Conservation (phyloP, 2,797 vertebrate species). For the Halcyon leucocephala region DNA sequence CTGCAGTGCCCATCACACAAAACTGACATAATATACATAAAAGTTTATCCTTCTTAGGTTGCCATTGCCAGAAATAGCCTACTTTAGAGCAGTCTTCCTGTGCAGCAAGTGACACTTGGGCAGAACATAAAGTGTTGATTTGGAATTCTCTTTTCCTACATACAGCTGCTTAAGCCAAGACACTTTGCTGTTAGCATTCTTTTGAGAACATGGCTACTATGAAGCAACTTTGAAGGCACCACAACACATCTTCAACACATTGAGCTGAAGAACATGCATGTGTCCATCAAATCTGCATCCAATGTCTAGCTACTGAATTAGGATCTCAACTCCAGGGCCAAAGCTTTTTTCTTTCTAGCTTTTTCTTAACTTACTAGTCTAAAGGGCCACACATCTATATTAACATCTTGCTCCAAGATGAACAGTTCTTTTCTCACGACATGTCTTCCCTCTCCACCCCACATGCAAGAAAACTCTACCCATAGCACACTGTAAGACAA, state of each 20-base stretch:
- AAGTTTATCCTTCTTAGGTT: neutral
- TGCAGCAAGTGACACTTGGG: neutral
- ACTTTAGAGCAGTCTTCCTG: rapidly evolving
- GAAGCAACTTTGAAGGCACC: neutral
- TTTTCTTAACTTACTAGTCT: neutral
- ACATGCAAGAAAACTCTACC: neutral
- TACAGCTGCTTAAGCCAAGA: neutral
- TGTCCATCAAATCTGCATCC: rapidly evolving
- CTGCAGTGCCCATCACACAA: neutral
- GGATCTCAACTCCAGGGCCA: neutral
- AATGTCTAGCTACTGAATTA: neutral
- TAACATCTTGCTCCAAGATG: neutral
- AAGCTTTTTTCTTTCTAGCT: neutral
- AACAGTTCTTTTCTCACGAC: neutral
- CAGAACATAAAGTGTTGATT: rapidly evolving
- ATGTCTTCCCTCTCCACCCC: rapidly evolving
- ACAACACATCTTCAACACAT: neutral
- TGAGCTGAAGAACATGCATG: rapidly evolving
- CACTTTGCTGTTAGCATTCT: neutral
- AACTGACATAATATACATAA: neutral
- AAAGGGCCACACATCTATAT: neutral
- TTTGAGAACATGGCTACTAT: rapidly evolving
- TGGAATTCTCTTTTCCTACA: neutral
- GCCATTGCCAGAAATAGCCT: neutral
- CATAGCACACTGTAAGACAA: neutral